phyloP scores from a whole-genome alignment of 2,113 vertebrate species.

The Mesembrinibis cayennensis region DNA sequence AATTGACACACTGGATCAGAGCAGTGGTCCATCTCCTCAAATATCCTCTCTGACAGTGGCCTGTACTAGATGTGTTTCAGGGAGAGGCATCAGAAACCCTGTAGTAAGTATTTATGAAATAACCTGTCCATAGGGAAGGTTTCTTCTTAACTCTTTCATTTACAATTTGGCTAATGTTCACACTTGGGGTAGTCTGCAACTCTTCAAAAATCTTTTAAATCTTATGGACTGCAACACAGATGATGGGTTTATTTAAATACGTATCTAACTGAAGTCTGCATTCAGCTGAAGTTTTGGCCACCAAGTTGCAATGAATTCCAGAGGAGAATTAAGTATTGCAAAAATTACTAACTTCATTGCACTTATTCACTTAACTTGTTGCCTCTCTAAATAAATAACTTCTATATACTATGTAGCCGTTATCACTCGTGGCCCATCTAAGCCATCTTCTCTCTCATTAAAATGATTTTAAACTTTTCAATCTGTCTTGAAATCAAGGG shows the following conservation, averaged over 20 bases:
- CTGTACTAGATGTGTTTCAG: background rate
- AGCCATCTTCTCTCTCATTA: background rate
- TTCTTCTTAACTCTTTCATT: background rate
- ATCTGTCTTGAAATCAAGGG: background rate
- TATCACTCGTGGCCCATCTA: background rate
- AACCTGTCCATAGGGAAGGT: background rate
- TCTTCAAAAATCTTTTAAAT: background rate
- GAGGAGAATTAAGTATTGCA: background rate
- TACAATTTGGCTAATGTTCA: background rate
- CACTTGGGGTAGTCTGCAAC: background rate
- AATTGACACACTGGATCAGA: slow-evolving; percentile 59
- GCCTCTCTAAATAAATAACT: background rate
- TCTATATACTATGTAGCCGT: background rate
- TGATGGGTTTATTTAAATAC: background rate
- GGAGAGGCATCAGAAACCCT: background rate
- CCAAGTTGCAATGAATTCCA: background rate
- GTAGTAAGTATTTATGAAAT: background rate
- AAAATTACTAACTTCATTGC: background rate
- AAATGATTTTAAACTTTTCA: background rate
- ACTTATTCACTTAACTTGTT: background rate
- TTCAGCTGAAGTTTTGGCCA: background rate
- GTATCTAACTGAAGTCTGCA: background rate
- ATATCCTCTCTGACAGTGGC: background rate
- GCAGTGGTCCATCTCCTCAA: slow-evolving; percentile 26
- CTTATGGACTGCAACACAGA: background rate